Base-by-base conservation (phyloP, 2,797 vertebrate species). In the Sebastes iracundus region DNA sequence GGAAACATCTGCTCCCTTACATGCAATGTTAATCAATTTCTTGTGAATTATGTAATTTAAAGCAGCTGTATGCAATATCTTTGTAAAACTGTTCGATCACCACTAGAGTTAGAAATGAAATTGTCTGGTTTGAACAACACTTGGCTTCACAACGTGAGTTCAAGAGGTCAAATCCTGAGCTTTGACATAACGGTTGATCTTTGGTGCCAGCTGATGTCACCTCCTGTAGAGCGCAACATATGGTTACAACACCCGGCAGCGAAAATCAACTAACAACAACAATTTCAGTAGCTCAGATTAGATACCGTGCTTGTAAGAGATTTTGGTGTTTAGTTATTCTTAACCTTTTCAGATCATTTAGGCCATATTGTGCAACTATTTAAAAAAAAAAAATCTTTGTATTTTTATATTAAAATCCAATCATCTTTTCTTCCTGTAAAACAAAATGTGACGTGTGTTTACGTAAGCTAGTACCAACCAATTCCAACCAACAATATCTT, bases 141-240 rank as follows among this genome's bases (percentile, higher is more conserved):
- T 49, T 23, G 59, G 58, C 38, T 71, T 81, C 55, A 23, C 68
- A 59, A 4, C 22, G 20, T 8, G 59, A 52, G 10, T 56, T 76
- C 25, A 22, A 52, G 71, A 72, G 80, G 72, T 83, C 65, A 66
- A 30, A 76, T 22, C 59, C 58, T 66, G 52, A 79, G 53, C 76
- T 84, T 66, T 87, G 80, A 84, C 84, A 61, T 27, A 25, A n/a
- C 3, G 30, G 35, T 32, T 80, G 86, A 83, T 75, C 52, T 85
- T 63, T 60, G 77, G 18, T 70, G 71, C 66, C 86, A 90, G 84
- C 80, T 87, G 88, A 80, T 76, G 71, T 81, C 77, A 9, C 75
- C 77, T 68, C 82, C 77, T 69, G 72, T 23, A 12, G 69, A 82
- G 62, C 53, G 3, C 52, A 49, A 77, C 84, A 87, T 60, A 82